A percentile compares a stretch with the other conserved stretches of the same genome.
These are phyloP conservation scores for Dinocampus coccinellae DNA, from an alignment of 2,888 invertebrate species.

Conservation along the genomic window DNA sequence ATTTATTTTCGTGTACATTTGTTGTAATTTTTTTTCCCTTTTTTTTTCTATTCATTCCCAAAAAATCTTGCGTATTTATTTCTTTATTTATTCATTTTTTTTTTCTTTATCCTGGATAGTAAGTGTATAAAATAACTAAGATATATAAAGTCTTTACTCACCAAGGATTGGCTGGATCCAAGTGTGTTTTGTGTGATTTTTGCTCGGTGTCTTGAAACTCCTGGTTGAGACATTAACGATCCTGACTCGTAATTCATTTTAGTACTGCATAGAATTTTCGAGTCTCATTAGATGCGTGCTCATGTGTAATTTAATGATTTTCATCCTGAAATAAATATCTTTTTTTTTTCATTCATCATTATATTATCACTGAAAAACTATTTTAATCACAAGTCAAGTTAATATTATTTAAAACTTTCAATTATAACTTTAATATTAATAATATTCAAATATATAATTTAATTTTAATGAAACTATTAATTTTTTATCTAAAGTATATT, in stretches of 20 bases:
- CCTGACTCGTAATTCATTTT: constrained; percentile 52
- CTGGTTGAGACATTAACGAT: constrained; percentile 48
- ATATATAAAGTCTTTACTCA: not conserved
- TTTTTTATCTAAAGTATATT: not conserved
- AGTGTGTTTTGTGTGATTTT: constrained; percentile 9
- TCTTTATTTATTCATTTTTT: not conserved
- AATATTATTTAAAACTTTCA: too few species aligned
- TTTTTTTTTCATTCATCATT: not conserved
- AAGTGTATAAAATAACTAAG: not conserved
- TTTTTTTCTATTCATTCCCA: not conserved
- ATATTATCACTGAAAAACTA: not conserved
- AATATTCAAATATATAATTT: too few species aligned
- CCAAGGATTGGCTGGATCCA: not conserved
- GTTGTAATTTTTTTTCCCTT: not conserved
- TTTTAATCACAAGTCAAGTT: too few species aligned
- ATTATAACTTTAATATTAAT: too few species aligned
- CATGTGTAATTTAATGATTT: constrained; percentile 55
- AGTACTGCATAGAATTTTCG: constrained; percentile 35
- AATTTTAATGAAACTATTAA: too few species aligned
- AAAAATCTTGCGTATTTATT: too few species aligned
- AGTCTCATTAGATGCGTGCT: constrained; percentile 49
- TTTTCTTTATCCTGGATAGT: not conserved
- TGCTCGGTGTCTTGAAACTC: constrained; percentile 17
- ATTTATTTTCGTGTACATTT: not conserved
- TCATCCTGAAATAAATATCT: constrained; percentile 43